phyloP scores from a whole-genome alignment of 2,888 invertebrate genomes.

The Quadroppia sp. region DNA sequence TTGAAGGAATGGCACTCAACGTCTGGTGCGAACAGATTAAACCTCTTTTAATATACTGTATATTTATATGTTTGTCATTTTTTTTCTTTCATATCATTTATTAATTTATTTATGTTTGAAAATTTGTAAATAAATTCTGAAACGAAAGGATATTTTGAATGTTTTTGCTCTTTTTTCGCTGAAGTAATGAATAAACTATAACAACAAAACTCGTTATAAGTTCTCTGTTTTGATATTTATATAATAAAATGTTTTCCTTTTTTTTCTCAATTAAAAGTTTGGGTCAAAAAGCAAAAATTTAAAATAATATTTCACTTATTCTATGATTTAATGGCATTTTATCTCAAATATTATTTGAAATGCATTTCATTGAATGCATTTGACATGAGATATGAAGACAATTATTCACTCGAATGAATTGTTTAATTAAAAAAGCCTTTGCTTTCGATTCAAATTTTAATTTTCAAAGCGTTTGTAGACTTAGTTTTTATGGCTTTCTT shows the following conservation, averaged over 20 bases:
- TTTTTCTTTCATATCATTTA: too few species aligned
- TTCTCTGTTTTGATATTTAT: background rate
- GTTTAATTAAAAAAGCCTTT: constrained; percentile 1
- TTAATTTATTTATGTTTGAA: too few species aligned
- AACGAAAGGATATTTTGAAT: too few species aligned
- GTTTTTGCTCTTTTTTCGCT: too few species aligned
- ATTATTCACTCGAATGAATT: background rate
- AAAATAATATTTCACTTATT: background rate
- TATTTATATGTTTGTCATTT: background rate
- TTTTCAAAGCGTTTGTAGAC: too few species aligned
- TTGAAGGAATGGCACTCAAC: too few species aligned
- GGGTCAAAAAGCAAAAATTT: constrained; percentile 12
- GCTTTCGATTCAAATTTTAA: background rate
- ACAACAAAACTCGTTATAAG: background rate
- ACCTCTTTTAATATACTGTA: background rate
- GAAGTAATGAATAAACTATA: background rate
- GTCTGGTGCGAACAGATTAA: background rate
- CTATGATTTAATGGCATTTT: background rate
- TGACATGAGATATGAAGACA: background rate
- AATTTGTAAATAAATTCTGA: too few species aligned
- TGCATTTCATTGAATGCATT: background rate
- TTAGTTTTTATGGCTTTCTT: too few species aligned
- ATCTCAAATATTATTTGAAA: background rate
- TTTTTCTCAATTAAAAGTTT: constrained; percentile 11
- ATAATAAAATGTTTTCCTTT: background rate